Percentiles rank a stretch among this genome's conserved stretches.
These are phyloP conservation scores for Cynopterus brachyotis DNA, from an alignment of 2,113 vertebrate genomes.

Conservation along the genomic window DNA sequence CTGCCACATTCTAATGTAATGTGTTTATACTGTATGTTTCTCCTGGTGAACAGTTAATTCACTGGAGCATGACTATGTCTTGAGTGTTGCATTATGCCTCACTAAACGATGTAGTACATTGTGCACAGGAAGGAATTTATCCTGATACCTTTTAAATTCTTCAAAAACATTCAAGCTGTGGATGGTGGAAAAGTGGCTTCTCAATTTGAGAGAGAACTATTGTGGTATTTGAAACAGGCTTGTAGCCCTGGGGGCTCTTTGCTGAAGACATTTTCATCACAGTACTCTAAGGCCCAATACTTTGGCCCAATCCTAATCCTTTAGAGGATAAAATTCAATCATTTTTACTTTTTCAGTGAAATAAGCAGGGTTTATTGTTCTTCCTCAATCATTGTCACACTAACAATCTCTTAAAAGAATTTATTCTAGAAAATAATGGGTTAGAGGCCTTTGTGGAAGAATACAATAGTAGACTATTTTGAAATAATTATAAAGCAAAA, in stretches of 20 bases:
- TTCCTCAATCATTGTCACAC: background rate
- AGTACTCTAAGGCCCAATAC: background rate
- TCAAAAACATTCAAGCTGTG: background rate
- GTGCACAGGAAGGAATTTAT: background rate
- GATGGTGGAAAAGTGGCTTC: background rate
- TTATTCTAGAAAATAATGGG: conserved; percentile 20
- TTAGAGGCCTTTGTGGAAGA: background rate
- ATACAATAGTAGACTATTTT: conserved; percentile 4
- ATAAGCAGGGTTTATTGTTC: conserved; percentile 21
- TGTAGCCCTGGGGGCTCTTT: background rate
- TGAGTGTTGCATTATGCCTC: background rate
- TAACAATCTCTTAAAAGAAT: conserved; percentile 47
- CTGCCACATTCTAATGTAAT: background rate
- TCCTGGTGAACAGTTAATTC: background rate
- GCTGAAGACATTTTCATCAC: background rate
- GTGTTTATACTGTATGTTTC: background rate
- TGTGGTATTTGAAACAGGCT: background rate
- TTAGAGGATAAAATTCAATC: conserved; percentile 25
- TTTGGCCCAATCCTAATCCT: background rate
- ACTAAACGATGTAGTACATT: background rate
- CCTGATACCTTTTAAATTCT: background rate
- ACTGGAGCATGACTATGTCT: background rate
- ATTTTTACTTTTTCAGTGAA: background rate
- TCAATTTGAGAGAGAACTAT: background rate
- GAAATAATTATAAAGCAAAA: conserved; percentile 67